A percentile compares a stretch with the other conserved stretches of the same genome.
Evolutionary conservation across 1,140 invertebrate genomes (phyloP).

Genomic region (Drosophila trapezifrons): DNA sequence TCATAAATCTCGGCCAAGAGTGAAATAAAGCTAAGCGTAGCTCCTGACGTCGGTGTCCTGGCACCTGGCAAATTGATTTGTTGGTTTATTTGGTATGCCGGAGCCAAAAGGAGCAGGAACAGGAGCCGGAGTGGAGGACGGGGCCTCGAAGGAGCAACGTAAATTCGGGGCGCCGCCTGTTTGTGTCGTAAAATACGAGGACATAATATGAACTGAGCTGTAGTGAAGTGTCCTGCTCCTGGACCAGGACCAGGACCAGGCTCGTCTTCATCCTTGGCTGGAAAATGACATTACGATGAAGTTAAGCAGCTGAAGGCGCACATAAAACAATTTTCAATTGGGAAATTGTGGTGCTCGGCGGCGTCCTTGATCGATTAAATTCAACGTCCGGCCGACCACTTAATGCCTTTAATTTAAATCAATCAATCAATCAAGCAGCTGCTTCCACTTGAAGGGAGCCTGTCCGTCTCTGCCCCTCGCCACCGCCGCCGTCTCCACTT

Average conservation of each 20-base stretch:
- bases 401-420: slow-evolving; percentile 82
- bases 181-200: slow-evolving; percentile 81
- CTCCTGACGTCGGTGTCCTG: slow-evolving; percentile 42
- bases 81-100: slow-evolving; percentile 74
- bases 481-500: slow-evolving; percentile 17
- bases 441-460: slow-evolving; percentile 43
- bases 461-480: slow-evolving; percentile 5
- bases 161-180: slow-evolving; percentile 69
- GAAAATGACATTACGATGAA: slow-evolving; percentile 81
- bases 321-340: slow-evolving; percentile 82
- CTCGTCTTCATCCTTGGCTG: slow-evolving; percentile 16
- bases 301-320: slow-evolving; percentile 62
- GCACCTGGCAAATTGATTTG: slow-evolving; percentile 82
- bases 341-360: slow-evolving; percentile 30
- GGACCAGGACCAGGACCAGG: neutral
- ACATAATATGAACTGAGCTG: slow-evolving; percentile 53
- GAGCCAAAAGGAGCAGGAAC: slow-evolving; percentile 18
- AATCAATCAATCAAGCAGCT: slow-evolving; percentile 74
- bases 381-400: slow-evolving; percentile 61
- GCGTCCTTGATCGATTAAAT: slow-evolving; percentile 73
- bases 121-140: neutral
- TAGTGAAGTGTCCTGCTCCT: slow-evolving; percentile 71
- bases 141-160: slow-evolving; percentile 41
- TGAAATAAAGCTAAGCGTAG: slow-evolving; percentile 82
- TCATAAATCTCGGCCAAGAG: slow-evolving; percentile 80